Percentiles rank a stretch among this genome's conserved stretches.
Conservation (phyloP, 1,140 invertebrate genomes). For the Aphaenogaster rudis region DNA sequence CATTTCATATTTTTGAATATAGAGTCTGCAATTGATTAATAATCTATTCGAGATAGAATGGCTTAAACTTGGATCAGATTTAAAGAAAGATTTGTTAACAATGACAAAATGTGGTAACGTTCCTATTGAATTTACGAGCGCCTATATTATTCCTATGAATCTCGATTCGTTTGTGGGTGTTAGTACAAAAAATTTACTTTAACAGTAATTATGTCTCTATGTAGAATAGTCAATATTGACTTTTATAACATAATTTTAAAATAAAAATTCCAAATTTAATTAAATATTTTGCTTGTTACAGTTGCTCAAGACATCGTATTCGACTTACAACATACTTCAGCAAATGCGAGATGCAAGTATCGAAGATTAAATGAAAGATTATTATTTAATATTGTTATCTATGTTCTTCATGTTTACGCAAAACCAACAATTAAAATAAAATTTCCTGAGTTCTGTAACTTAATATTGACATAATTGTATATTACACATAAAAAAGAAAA, state of each 20-base stretch:
- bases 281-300: conserved; percentile 15
- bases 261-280: background rate
- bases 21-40: conserved; percentile 54
- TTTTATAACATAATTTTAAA: background rate
- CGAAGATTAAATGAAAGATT: background rate
- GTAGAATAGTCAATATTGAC: background rate
- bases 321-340: conserved; percentile 40
- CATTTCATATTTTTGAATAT: background rate
- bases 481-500: background rate
- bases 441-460: background rate
- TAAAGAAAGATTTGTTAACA: conserved; percentile 35
- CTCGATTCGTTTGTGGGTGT: conserved; percentile 59
- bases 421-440: background rate
- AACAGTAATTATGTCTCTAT: background rate
- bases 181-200: conserved; percentile 20
- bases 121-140: conserved; percentile 65
- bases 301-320: conserved; percentile 61
- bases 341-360: background rate
- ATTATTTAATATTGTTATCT: background rate
- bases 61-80: background rate
- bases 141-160: conserved; percentile 48
- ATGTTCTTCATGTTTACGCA: background rate
- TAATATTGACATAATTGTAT: background rate
- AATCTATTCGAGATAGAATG: conserved; percentile 61
- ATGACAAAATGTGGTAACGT: conserved; percentile 46